Evolutionary conservation across 2,888 invertebrate genomes (phyloP).

Genomic region (Eudasyphora cyanicolor): DNA sequence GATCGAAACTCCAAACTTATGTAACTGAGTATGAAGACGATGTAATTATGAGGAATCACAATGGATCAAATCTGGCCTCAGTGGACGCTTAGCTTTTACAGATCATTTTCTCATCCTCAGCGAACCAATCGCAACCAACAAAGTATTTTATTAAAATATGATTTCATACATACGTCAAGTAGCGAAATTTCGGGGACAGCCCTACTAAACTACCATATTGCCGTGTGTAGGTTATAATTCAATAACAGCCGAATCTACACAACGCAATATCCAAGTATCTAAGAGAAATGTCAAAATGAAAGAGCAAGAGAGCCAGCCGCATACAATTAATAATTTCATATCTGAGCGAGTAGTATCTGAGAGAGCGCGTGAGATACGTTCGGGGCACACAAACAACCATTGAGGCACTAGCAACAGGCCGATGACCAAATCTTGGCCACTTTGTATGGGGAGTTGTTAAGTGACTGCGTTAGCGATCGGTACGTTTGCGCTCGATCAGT

Average conservation of each 20-base stretch:
- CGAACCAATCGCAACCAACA: too few species aligned
- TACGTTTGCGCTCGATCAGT: slow-evolving; percentile 40
- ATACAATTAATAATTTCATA: not conserved
- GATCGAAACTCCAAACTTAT: too few species aligned
- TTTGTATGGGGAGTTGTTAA: slow-evolving; percentile 62
- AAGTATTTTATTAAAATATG: too few species aligned
- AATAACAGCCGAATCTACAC: not conserved
- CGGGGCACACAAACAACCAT: slow-evolving; percentile 44
- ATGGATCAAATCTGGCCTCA: too few species aligned
- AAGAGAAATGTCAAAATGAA: not conserved
- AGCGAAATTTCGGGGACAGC: too few species aligned
- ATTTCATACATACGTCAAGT: too few species aligned
- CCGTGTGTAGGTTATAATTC: too few species aligned
- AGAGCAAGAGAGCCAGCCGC: not conserved
- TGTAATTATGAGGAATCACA: too few species aligned
- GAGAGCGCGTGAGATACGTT: slow-evolving; percentile 40
- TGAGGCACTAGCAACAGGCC: slow-evolving; percentile 46
- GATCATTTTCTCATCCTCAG: too few species aligned
- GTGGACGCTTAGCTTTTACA: too few species aligned
- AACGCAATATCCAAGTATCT: not conserved
- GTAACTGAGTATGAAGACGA: too few species aligned
- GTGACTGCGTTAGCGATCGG: slow-evolving; percentile 66
- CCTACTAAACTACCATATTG: too few species aligned
- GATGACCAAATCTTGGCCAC: slow-evolving; percentile 53
- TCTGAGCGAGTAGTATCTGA: slow-evolving; percentile 46